Base-by-base conservation (phyloP, 2,797 vertebrate genomes). In the Crocidura indochinensis region DNA sequence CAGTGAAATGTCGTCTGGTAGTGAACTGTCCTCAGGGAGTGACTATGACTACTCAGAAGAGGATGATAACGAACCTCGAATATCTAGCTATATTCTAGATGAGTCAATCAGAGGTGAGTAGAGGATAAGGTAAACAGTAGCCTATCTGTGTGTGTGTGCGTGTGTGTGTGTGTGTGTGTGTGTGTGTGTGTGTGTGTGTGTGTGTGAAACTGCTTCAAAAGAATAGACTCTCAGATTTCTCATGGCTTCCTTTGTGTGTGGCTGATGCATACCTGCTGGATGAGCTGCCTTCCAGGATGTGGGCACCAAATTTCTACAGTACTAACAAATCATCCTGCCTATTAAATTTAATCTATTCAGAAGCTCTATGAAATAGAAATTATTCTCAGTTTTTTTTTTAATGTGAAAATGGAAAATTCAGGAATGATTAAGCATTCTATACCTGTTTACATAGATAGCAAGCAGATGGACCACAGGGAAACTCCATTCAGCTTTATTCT, bases 1-100 rank as follows among this genome's bases (percentile, higher is more conserved):
- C 38, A 96, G 90, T 65, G 90, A 89, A 84, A 60, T 47, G 10
- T 64, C 92, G 73, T 90, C 94, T 27, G 6, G 64, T 75, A 74
- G 67, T 0, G 94, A 96, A 47, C 67, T 83, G 11, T 69, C 95
- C 31, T 82, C 85, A 0, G 82, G 49, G 4, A 47, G 85, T 0
- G 96, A 98, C 62, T 96, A 97, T 51, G 97, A 98, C 87, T 95
- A 96, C 17, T 84, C 95, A 7, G 97, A 97, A 62, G 96, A 97
- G 24, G 96, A 98, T 6, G 96, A 97, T 29, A 94, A 95, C 8
- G 96, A 96, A 49, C 94, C 65, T 1, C 96, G 96, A 3, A 90
- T 96, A 2, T 83, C 97, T 62, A 94, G 96, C 78, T 97, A 98
- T 38, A 56, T 97, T 2, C 29, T 97, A n/a, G 97, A 97, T 14